Evolutionary conservation across 2,113 vertebrate genomes (phyloP), one percentile per base, ranked within the genome.

Genomic region (Megaptera novaeangliae): DNA sequence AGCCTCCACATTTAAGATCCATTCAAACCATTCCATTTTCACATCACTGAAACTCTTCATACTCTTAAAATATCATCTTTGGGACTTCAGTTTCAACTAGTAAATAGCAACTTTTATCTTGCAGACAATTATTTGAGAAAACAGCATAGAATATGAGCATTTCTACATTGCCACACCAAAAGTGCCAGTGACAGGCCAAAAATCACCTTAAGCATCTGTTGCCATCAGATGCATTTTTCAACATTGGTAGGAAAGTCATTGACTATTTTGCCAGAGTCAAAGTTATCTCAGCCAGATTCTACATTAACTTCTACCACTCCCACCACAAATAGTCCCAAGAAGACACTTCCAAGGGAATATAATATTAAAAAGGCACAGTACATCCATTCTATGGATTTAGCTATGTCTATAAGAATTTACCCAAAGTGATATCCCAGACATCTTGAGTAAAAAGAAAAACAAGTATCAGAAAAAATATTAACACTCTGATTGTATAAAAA

Each of bases 11-110:
- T 57, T 97, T 80, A 97, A 61, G 46, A 87, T 36, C 46, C 31
- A 75, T 91, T 94, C 44, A 61, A 93, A 61, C 11, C 17, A 88
- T 94, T 94, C 27, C 25, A 84, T 91, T 92, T 98, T 97, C 27
- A 69, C 2, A 88, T 90, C 41, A 64, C 8, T 80, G 29, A 90
- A 93, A 91, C 21, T 75, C 31, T 93, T 97, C 55, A 88, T 49
- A 71, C 13, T 72, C 41, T 74, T 78, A 93, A 93, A 89, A 92
- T 86, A 86, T 31, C 34, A 49, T 34, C 49, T 96, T 82, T 39
- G 3, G 10, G 57, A 75, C 83, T 95, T 97, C 69, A 94, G 20
- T 59, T 87, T 91, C 39, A 82, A 59, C 41, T 78, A 88, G 68
- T 69, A 95, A 82, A 75, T 57, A 78, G 20, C 10, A 49, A 68